A percentile compares a stretch with the other conserved stretches of the same genome.
Evolutionary conservation across 2,113 vertebrate species (phyloP).

Genomic region (Lipophrys pholis): DNA sequence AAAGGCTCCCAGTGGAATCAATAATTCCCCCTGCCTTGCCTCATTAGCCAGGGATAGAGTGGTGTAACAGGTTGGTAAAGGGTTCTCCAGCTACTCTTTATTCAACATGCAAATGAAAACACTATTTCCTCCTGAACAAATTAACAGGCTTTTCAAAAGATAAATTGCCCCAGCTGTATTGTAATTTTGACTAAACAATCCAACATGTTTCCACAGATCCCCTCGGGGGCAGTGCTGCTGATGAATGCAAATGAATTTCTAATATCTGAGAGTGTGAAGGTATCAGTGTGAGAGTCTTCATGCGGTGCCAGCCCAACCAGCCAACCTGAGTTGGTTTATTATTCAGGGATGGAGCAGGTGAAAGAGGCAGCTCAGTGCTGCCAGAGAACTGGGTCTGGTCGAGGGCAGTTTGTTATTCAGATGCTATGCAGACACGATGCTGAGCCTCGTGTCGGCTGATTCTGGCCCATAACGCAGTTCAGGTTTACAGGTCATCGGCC

Average conservation of each 20-base stretch:
- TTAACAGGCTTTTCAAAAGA: conserved; percentile 84
- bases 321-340: conserved; percentile 16
- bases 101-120: conserved; percentile 84
- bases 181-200: conserved; percentile 83
- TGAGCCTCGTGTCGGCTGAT: conserved; percentile 5
- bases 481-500: conserved; percentile 39
- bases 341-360: conserved; percentile 36
- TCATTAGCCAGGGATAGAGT: conserved; percentile 77
- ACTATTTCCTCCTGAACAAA: conserved; percentile 80
- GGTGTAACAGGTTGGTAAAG: conserved; percentile 76
- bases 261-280: conserved; percentile 63
- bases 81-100: conserved; percentile 75
- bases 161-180: conserved; percentile 84
- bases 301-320: conserved; percentile 37
- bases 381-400: conserved; percentile 19
- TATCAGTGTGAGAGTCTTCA: conserved; percentile 53
- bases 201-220: conserved; percentile 70
- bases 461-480: conserved; percentile 35
- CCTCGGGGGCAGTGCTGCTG: conserved; percentile 64
- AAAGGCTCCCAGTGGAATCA: conserved; percentile 64
- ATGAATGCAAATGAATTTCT: conserved; percentile 80
- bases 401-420: not conserved
- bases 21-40: conserved; percentile 66
- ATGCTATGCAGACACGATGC: conserved; percentile 8
- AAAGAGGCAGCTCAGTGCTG: conserved; percentile 1